Base-by-base conservation (phyloP, 2,797 vertebrate genomes). In the Myotis myotis region DNA sequence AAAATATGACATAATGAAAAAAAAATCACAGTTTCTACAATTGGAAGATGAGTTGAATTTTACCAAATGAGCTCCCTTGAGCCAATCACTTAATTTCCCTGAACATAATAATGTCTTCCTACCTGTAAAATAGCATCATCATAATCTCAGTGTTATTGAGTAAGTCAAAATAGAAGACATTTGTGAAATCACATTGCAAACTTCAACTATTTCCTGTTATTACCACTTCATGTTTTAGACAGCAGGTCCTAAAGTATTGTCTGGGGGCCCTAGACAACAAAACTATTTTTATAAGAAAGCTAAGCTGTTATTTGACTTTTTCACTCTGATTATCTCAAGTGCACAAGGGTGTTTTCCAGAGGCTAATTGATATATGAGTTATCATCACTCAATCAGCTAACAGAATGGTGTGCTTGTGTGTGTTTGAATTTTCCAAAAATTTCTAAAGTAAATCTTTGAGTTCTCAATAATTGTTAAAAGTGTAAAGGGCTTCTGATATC, bases 91-190 rank as follows among this genome's bases (percentile, higher is more conserved):
- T 38, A 79, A 82, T 82, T 81, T 90, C 8, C 55, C 68, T 71
- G 7, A 85, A 60, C 8, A 25, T 51, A 87, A 25, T 41, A 87
- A 25, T 80, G 53, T 72, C 74, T 64, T 78, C 38, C 51, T 87
- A 30, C 8, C 3, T 64, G 30, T 75, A 64, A 82, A 94, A 84
- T 22, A 16, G 70, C 30, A 44, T 25, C 38, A 57, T 72, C 36
- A 44, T 41, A 81, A 89, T 57, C 10, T 74, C 75, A 62, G 55
- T 25, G 6, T 75, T 60, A 88, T 6, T 33, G 2, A 17, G 20
- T 13, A 10, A 86, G 19, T 72, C 36, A 86, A 90, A 88, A 88
- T 12, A 81, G 49, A 87, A 96, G 95, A 78, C 30, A 75, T 70
- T 87, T 51, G 57, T 87, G 74, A 80, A 79, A 71, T 6, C 11